Evolutionary conservation across 2,797 vertebrate genomes (phyloP).

Genomic region (Periparus ater): DNA sequence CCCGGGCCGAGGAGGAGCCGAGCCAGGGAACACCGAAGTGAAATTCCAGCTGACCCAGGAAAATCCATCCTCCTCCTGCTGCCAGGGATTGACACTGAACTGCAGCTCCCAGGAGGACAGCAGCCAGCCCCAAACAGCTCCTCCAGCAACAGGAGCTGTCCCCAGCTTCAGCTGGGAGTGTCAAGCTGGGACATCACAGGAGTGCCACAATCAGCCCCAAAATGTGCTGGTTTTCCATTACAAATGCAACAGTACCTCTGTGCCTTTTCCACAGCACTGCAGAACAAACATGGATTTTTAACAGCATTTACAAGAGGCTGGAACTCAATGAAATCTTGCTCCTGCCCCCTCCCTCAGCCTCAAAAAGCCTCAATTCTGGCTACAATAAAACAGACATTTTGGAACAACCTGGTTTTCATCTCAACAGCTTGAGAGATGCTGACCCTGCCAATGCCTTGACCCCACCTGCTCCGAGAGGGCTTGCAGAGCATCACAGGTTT

Average conservation of each 20-base stretch:
- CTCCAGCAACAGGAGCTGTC: accelerated
- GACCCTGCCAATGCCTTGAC: not conserved
- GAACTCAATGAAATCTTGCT: not conserved
- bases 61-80: not conserved
- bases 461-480: accelerated
- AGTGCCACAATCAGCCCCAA: not conserved
- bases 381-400: not conserved
- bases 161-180: not conserved
- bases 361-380: not conserved
- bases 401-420: not conserved
- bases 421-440: not conserved
- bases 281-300: accelerated
- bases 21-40: not conserved
- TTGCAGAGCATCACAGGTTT: not conserved
- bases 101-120: not conserved
- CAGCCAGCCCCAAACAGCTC: not conserved
- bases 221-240: accelerated
- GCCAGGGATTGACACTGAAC: not conserved
- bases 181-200: accelerated
- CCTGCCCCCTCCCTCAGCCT: not conserved
- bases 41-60: not conserved
- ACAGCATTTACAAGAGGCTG: not conserved
- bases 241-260: accelerated
- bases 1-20: not conserved
- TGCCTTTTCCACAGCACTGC: not conserved